Conservation (phyloP, 2,113 vertebrate species). For the Phaethon lepturus region DNA sequence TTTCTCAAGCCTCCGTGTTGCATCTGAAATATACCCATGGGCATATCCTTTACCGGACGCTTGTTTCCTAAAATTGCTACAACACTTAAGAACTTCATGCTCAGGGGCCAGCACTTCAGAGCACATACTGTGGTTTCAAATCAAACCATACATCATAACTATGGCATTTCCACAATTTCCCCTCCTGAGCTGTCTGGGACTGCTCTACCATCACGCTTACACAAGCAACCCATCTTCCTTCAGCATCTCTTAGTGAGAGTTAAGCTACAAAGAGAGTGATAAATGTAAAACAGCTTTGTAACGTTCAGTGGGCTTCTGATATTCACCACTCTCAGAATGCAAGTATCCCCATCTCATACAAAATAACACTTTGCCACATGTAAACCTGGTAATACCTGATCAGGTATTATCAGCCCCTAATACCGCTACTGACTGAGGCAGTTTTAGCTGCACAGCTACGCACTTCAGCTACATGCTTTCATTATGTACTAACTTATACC, state of each 20-base stretch:
- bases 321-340: not conserved
- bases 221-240: not conserved
- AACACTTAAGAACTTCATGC: not conserved
- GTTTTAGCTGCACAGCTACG: not conserved
- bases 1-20: not conserved
- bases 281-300: not conserved
- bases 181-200: not conserved
- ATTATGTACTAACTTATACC: not conserved
- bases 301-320: not conserved
- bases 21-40: not conserved
- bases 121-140: conserved; percentile 12
- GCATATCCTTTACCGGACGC: not conserved
- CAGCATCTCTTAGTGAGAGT: not conserved
- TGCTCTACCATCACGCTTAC: not conserved
- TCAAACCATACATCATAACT: conserved; percentile 10
- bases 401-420: not conserved
- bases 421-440: not conserved
- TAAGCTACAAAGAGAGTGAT: not conserved
- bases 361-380: not conserved
- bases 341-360: not conserved
- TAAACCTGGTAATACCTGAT: not conserved
- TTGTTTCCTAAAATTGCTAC: not conserved
- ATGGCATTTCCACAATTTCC: conserved; percentile 9
- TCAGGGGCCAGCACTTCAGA: not conserved
- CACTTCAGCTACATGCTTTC: not conserved